Percentiles rank a stretch among this genome's conserved stretches.
phyloP scores from a whole-genome alignment of 1,140 invertebrate genomes.

The Lepidurus arcticus region DNA sequence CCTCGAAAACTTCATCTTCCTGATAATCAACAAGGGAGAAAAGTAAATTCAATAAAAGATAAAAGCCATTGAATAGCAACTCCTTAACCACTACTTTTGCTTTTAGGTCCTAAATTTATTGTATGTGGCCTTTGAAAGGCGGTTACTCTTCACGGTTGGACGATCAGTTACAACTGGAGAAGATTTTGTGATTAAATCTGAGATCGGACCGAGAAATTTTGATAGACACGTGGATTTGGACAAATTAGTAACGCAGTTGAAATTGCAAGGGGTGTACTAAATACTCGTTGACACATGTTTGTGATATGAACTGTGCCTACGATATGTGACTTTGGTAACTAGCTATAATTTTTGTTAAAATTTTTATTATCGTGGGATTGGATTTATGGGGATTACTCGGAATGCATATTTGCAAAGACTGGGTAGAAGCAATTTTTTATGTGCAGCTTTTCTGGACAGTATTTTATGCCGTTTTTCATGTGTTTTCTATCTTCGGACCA shows the following conservation, averaged over 20 bases:
- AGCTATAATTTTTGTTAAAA: background rate
- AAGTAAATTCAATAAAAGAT: conserved; percentile 40
- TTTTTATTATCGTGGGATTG: background rate
- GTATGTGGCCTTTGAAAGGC: conserved; percentile 71
- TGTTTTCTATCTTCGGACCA: background rate
- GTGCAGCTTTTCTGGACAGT: background rate
- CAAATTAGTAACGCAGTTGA: background rate
- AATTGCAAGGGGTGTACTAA: conserved; percentile 11
- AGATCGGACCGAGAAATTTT: background rate
- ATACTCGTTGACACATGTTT: background rate
- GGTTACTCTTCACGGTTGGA: conserved; percentile 78
- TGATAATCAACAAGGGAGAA: conserved; percentile 66
- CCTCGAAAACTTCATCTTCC: conserved; percentile 74
- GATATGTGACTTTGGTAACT: background rate
- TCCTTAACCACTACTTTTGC: conserved; percentile 33
- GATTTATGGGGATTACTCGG: background rate
- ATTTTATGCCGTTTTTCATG: background rate
- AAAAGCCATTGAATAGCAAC: background rate
- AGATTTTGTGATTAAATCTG: conserved; percentile 68
- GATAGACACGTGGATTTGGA: background rate
- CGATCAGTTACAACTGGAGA: conserved; percentile 79
- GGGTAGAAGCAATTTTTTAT: background rate
- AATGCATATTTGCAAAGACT: background rate
- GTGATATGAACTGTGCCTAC: background rate
- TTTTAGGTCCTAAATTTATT: conserved; percentile 59